Conservation (phyloP, 2,888 invertebrate species). For the Capitulum mitella region DNA sequence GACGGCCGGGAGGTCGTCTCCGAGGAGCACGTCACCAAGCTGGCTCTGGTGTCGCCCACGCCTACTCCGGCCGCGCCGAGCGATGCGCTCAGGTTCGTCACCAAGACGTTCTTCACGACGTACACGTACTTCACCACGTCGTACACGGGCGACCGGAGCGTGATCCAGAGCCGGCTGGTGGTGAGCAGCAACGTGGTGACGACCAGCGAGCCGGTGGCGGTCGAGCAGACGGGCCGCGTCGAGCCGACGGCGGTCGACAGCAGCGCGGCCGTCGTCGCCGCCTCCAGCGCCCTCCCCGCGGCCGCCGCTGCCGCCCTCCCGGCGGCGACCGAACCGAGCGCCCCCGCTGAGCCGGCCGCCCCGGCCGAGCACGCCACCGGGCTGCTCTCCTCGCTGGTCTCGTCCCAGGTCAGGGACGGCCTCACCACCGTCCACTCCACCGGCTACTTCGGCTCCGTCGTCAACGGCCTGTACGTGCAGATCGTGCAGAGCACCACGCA, state of each 20-base stretch:
- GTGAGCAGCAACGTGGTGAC: slow-evolving; percentile 77
- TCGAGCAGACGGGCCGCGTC: neutral
- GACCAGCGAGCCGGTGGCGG: neutral
- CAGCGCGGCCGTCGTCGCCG: too few relatives aligned
- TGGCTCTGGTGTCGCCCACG: slow-evolving; percentile 27
- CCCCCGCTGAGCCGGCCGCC: neutral
- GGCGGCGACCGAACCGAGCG: too few relatives aligned
- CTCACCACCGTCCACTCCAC: slow-evolving; percentile 53
- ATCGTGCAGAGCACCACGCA: slow-evolving; percentile 54
- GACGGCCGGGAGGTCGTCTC: neutral
- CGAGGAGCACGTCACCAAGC: neutral
- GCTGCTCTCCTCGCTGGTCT: slow-evolving; percentile 54
- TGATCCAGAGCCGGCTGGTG: slow-evolving; percentile 75
- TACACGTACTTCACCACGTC: slow-evolving; percentile 70
- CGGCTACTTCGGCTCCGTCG: slow-evolving; percentile 62
- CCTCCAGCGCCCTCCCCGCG: too few relatives aligned
- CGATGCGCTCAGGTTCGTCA: slow-evolving; percentile 55
- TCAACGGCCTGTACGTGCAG: slow-evolving; percentile 59
- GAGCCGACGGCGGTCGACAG: neutral
- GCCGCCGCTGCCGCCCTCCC: too few relatives aligned
- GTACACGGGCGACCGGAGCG: slow-evolving; percentile 70
- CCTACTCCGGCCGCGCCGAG: slow-evolving; percentile 39
- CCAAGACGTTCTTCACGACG: slow-evolving; percentile 79
- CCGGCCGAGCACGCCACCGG: slow-evolving; percentile 45
- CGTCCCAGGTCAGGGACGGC: slow-evolving; percentile 51